Conservation (phyloP, 2,888 invertebrate genomes). For the Eugnorisma glareosa region DNA sequence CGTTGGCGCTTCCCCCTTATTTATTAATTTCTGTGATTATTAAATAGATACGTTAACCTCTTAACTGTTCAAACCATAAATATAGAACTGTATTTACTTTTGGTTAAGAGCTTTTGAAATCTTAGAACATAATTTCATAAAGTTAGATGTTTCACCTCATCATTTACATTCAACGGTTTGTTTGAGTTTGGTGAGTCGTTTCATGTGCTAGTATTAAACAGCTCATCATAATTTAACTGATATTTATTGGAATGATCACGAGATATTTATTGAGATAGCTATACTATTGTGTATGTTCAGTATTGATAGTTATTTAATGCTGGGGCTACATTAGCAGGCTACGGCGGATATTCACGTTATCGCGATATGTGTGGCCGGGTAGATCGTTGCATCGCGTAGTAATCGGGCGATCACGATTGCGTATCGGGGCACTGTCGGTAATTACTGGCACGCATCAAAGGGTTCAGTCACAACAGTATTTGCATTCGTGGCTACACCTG, state of each 20-base stretch:
- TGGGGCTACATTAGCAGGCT: too few relatives aligned
- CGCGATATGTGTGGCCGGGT: too few relatives aligned
- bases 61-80: neutral
- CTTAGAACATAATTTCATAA: constrained; percentile 20
- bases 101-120: neutral
- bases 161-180: constrained; percentile 27
- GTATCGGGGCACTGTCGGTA: too few relatives aligned
- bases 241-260: constrained; percentile 30
- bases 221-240: constrained; percentile 37
- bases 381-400: too few relatives aligned
- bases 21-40: neutral
- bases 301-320: too few relatives aligned
- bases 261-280: neutral
- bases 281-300: neutral
- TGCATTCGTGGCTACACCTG: too few relatives aligned
- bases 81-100: neutral
- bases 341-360: too few relatives aligned
- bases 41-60: neutral
- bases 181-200: constrained; percentile 22
- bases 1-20: too few relatives aligned
- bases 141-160: constrained; percentile 21
- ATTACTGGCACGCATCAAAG: too few relatives aligned
- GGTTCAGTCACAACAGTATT: too few relatives aligned
- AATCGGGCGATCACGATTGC: too few relatives aligned
- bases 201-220: constrained; percentile 23